Evolutionary conservation across 2,888 invertebrate species (phyloP), one percentile per base, ranked within the genome.

Genomic region (Parnassius mnemosyne): DNA sequence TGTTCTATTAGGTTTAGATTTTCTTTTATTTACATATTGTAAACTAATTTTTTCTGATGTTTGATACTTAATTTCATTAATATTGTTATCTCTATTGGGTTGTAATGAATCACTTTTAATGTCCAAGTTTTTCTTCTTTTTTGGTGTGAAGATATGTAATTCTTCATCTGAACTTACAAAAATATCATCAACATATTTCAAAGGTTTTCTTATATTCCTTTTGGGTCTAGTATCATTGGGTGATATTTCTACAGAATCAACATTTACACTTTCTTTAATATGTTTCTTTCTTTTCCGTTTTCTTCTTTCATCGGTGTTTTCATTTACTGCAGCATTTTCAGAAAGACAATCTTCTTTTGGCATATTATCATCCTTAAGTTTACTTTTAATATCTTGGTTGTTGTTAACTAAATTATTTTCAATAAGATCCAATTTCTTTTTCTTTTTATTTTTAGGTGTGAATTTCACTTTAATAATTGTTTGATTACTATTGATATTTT

Each of bases 81-180:
- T 42, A 2, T 46, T 51, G 52, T 50, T 49, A 49, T 57, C 51
- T 12, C 13, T 51, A 16, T 11, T 42, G 10, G 7, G 10, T 5
- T 41, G 13, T 41, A n/a, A 53, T 41, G 13, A 53, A 53, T 58
- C 46, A 34, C 16, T 20, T 54, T 51, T 54, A 46, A 5, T 60
- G 44, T 53, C 34, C 9, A 42, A 16, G 61, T 66, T 66, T 57
- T 74, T 84, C 66, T 83, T 85, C 75, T 88, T 92, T 71, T 87
- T 89, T 42, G 87, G 86, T 54, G 88, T 87, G 71, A 90, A 89
- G 43, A 90, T 87, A 69, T 85, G 80, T 55, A 86, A 72, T 60
- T 89, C 88, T 66, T 91, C 91, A 80, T 90, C 89, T 60, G 89
- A 88, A 76, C 86, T 87, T 46, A 77, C 76, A 7, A 80, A 49